Evolutionary conservation across 2,797 vertebrate genomes (phyloP), one percentile per base, ranked within the genome.

Genomic region (Pagetopsis macropterus): DNA sequence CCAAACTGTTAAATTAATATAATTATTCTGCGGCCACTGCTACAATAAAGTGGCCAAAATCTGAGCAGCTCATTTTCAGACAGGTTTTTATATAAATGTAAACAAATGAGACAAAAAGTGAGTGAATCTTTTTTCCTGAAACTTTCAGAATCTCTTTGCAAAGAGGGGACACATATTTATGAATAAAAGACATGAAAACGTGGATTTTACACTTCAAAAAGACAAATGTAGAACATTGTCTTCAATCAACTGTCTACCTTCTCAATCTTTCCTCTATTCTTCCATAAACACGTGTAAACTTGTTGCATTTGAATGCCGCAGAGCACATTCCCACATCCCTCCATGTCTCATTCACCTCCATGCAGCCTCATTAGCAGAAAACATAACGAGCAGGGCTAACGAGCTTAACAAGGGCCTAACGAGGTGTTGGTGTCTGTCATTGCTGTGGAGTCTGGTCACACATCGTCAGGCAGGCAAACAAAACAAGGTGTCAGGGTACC

Each of bases 341-440:
- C 86, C 69, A 78, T 44, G 43, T 75, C 84, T 81, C 85, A 86
- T 79, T 85, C 87, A 81, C 80, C 83, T 86, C 83, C 52, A 68
- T 83, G 80, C 77, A 79, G 78, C 55, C 84, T 92, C 86, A 85
- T 91, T 90, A 91, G 67, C 63, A 58, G 54, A 45, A 59, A 82
- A 76, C 82, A 79, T 85, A 88, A 90, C 41, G 72, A 88, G 82
- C 21, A 8, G 64, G 87, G 82, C 71, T 87, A 88, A 91, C 78
- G 2, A 84, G 85, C 83, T 74, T 88, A 88, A 90, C 80, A 51
- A 89, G 84, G 78, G 41, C 78, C 79, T 87, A 87, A 90, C 81
- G 82, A 90, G 79, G 76, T 86, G 84, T 84, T 59, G 80, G 86
- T 86, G 84, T 86, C 79, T 88, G 81, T 75, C 43, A 48, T 85